Evolutionary conservation across 2,888 invertebrate species (phyloP), one percentile per base, ranked within the genome.

Genomic region (Napeogenes inachia): DNA sequence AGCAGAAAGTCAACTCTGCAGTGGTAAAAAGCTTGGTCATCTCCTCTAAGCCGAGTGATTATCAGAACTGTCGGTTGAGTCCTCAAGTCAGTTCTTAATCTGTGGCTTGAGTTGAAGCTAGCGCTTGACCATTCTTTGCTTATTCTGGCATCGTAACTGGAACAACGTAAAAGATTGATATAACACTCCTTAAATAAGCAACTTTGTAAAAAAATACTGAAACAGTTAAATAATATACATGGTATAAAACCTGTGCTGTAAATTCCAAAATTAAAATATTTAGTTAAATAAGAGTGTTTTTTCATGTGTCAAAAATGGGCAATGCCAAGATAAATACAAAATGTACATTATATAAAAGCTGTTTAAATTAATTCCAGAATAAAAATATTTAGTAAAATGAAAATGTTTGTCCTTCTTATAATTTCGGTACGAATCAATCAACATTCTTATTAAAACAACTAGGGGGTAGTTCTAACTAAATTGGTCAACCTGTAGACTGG

Each of bases 401-500:
- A n/a, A n/a, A n/a, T n/a, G n/a, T n/a, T n/a, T n/a, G n/a, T n/a
- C n/a, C n/a, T n/a, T n/a, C n/a, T n/a, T n/a, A n/a, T n/a, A n/a
- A n/a, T n/a, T n/a, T n/a, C n/a, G n/a, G n/a, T n/a, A n/a, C n/a
- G n/a, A n/a, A n/a, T n/a, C n/a, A n/a, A n/a, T n/a, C n/a, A n/a
- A n/a, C n/a, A n/a, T n/a, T n/a, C n/a, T n/a, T n/a, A n/a, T n/a
- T n/a, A n/a, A n/a, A n/a, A n/a, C n/a, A n/a, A n/a, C n/a, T n/a
- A n/a, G n/a, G n/a, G n/a, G n/a, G n/a, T n/a, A n/a, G n/a, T n/a
- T n/a, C n/a, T n/a, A n/a, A n/a, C n/a, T n/a, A n/a, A n/a, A n/a
- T n/a, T n/a, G n/a, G n/a, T n/a, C n/a, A n/a, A n/a, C 93, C 93
- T 93, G 82, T 93, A 93, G 68, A 93, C 92, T 13, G 93, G 93